A percentile compares a stretch with the other conserved stretches of the same genome.
Evolutionary conservation across 2,888 invertebrate species (phyloP).

Genomic region (Malthinus seriepunctatus): DNA sequence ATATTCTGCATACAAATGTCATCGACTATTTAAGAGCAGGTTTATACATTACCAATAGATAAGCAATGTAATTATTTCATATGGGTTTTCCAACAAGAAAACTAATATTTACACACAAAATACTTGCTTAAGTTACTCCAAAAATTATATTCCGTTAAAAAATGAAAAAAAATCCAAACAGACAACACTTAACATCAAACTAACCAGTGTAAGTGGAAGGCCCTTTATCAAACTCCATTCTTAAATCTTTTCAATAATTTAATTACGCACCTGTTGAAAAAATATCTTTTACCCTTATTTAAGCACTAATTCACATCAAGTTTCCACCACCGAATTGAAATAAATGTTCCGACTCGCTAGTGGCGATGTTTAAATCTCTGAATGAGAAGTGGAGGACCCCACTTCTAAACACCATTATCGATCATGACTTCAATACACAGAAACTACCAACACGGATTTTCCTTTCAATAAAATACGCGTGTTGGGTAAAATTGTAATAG

Average conservation of each 20-base stretch:
- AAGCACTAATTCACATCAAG: slow-evolving; percentile 11
- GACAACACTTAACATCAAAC: slow-evolving; percentile 13
- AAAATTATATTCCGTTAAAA: no score
- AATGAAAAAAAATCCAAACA: not conserved
- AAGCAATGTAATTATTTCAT: no score
- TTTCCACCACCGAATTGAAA: slow-evolving; percentile 11
- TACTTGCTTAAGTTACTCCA: no score
- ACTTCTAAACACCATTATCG: slow-evolving; percentile 23
- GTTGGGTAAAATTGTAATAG: no score
- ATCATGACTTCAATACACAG: slow-evolving; percentile 23
- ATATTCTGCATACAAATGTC: no score
- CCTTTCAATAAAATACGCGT: not conserved
- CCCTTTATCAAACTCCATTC: not conserved
- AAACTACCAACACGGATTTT: slow-evolving; percentile 21
- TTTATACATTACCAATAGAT: no score
- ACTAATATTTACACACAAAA: no score
- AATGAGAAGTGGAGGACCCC: slow-evolving; percentile 28
- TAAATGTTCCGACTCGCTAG: slow-evolving; percentile 18
- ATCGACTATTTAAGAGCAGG: no score
- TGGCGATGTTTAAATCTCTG: slow-evolving; percentile 29
- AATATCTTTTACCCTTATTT: not conserved
- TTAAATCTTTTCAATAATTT: not conserved
- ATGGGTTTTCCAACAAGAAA: no score
- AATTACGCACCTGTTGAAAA: slow-evolving; percentile 11
- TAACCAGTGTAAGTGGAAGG: slow-evolving; percentile 9